Conservation (phyloP, 2,888 invertebrate species). For the Pyrrhia umbra region DNA sequence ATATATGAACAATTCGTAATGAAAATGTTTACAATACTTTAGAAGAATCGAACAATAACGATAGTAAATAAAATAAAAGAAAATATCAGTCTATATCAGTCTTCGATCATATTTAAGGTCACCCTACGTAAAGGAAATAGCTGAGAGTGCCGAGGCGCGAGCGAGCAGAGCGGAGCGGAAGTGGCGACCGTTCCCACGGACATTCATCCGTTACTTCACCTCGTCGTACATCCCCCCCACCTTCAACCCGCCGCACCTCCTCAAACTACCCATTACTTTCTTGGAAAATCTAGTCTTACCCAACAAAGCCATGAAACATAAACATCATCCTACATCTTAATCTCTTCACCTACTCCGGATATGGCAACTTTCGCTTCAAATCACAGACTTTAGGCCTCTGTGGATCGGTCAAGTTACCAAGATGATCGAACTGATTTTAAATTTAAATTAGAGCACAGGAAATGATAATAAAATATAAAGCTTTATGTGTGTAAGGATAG, state of each 20-base stretch:
- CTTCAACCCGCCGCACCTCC: constrained; percentile 43
- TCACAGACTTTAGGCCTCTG: constrained; percentile 11
- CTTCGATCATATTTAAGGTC: constrained; percentile 65
- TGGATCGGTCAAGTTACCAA: constrained; percentile 26
- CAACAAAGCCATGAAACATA: constrained; percentile 27
- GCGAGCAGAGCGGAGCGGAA: constrained; percentile 84
- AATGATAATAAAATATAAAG: constrained; percentile 39
- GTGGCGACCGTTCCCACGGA: constrained; percentile 89
- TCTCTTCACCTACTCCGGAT: constrained; percentile 1
- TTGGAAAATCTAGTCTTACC: constrained; percentile 44
- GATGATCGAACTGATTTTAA: constrained; percentile 45
- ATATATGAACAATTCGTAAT: too few species aligned
- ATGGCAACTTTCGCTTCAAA: constrained; percentile 16
- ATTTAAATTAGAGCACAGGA: constrained; percentile 44
- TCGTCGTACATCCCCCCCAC: constrained; percentile 67
- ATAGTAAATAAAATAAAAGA: not conserved
- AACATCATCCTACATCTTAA: constrained; percentile 7
- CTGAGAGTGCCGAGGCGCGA: constrained; percentile 83
- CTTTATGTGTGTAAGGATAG: constrained; percentile 50
- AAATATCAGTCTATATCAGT: constrained; percentile 8
- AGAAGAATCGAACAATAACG: not conserved
- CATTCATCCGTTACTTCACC: constrained; percentile 89
- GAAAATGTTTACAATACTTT: not conserved
- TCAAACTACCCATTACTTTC: constrained; percentile 55
- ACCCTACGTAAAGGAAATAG: constrained; percentile 88